Conservation (phyloP, 2,113 vertebrate species). For the Egretta garzetta region DNA sequence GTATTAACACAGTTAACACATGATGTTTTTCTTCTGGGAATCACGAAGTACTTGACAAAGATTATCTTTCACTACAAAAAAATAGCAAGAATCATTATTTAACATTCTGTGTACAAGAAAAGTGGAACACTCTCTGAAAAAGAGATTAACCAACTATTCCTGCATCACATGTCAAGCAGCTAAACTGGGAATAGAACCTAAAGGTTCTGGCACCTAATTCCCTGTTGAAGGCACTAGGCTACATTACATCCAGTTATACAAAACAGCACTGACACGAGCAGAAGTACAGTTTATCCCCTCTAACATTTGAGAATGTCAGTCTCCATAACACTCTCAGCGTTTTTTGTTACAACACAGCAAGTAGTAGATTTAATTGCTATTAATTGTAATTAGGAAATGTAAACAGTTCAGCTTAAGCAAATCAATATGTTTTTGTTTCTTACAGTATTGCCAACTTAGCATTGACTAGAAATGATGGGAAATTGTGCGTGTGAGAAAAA, state of each 20-base stretch:
- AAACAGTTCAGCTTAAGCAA: constrained; percentile 41
- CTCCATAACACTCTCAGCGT: constrained; percentile 23
- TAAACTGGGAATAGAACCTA: constrained; percentile 29
- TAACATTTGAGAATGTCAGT: constrained; percentile 54
- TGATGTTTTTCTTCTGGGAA: neutral
- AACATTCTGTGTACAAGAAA: neutral
- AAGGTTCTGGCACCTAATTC: constrained; percentile 32
- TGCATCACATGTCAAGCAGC: neutral
- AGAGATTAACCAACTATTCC: neutral
- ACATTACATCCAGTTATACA: constrained; percentile 21
- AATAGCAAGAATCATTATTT: neutral
- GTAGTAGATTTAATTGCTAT: constrained; percentile 49
- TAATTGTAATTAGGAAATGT: constrained; percentile 57
- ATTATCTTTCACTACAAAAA: neutral
- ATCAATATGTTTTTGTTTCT: neutral
- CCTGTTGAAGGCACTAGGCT: neutral
- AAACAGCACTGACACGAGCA: constrained; percentile 54
- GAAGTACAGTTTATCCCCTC: constrained; percentile 63
- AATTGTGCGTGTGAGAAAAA: constrained; percentile 1
- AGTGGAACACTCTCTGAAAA: neutral
- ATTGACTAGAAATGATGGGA: constrained; percentile 19
- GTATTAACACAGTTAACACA: neutral
- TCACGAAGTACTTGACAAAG: neutral
- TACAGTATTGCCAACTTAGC: neutral
- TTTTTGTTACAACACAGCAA: constrained; percentile 44